A percentile compares a stretch with the other conserved stretches of the same genome.
Evolutionary conservation across 1,140 invertebrate species (phyloP).

Genomic region (Caenorhabditis briggsae): DNA sequence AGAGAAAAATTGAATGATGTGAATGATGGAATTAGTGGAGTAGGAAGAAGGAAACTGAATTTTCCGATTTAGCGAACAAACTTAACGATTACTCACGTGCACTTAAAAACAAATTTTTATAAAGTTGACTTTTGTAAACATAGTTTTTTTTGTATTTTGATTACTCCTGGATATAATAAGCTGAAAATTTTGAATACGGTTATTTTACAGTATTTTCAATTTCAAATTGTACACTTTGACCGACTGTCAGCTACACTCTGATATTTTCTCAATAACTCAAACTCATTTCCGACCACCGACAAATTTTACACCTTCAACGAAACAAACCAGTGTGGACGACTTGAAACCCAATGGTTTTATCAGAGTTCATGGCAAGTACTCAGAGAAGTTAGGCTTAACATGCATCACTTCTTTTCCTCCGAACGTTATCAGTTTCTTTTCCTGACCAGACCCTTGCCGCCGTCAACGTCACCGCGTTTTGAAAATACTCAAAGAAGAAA

Average conservation of each 20-base stretch:
- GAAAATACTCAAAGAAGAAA: slow-evolving; percentile 45
- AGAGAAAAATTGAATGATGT: slow-evolving; percentile 1
- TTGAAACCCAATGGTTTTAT: slow-evolving; percentile 10
- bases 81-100: neutral
- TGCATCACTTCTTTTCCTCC: slow-evolving; percentile 6
- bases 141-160: too few relatives aligned
- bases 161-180: too few relatives aligned
- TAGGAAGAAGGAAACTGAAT: neutral
- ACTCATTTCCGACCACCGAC: neutral
- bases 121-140: too few relatives aligned
- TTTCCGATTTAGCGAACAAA: neutral
- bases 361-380: slow-evolving; percentile 16
- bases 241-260: neutral
- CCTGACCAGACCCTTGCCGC: slow-evolving; percentile 33
- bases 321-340: neutral
- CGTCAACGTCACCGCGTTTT: neutral
- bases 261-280: neutral
- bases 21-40: slow-evolving; percentile 4
- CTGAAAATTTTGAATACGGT: too few relatives aligned
- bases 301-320: slow-evolving; percentile 15
- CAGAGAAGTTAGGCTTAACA: slow-evolving; percentile 18
- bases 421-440: too few relatives aligned
- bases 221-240: neutral
- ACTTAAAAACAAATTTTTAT: neutral
- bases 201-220: too few relatives aligned